Percentiles rank a stretch among this genome's conserved stretches.
Evolutionary conservation across 1,140 invertebrate genomes (phyloP).

Genomic region (Leptinotarsa defecta): DNA sequence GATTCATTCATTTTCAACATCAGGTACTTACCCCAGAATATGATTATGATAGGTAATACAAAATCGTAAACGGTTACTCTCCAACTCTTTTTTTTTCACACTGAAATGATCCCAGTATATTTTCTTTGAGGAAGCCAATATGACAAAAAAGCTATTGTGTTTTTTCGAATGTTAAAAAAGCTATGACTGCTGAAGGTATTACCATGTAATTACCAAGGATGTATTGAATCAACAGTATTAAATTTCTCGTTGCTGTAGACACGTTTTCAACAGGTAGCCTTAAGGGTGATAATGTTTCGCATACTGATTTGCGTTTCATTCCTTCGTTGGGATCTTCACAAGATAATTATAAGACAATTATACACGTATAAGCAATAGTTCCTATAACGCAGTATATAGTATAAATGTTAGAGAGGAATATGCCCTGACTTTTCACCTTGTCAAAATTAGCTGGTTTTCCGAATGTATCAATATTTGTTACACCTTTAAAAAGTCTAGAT

Average conservation of each 20-base stretch:
- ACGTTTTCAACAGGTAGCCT: constrained; percentile 6
- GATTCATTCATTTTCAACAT: background rate
- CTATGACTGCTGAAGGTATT: background rate
- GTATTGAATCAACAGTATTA: background rate
- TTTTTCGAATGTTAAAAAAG: constrained; percentile 5
- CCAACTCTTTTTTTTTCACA: background rate
- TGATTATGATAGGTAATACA: constrained; percentile 5
- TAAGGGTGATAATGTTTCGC: constrained; percentile 5
- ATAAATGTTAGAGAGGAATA: background rate
- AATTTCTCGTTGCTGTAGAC: background rate
- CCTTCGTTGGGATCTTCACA: background rate
- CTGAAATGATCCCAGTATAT: background rate
- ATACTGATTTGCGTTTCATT: background rate
- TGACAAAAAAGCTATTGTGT: constrained; percentile 10
- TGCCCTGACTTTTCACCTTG: background rate
- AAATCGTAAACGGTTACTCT: background rate
- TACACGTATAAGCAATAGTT: background rate
- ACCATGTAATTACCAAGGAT: background rate
- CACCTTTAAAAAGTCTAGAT: background rate
- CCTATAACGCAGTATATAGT: background rate
- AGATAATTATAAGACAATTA: background rate
- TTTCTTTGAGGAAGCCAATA: background rate
- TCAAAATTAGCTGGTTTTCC: constrained; percentile 10
- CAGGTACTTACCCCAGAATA: constrained; percentile 10
- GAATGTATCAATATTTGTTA: constrained; percentile 3